Conservation (phyloP, 2,113 vertebrate genomes). For the Fregetta grallaria region DNA sequence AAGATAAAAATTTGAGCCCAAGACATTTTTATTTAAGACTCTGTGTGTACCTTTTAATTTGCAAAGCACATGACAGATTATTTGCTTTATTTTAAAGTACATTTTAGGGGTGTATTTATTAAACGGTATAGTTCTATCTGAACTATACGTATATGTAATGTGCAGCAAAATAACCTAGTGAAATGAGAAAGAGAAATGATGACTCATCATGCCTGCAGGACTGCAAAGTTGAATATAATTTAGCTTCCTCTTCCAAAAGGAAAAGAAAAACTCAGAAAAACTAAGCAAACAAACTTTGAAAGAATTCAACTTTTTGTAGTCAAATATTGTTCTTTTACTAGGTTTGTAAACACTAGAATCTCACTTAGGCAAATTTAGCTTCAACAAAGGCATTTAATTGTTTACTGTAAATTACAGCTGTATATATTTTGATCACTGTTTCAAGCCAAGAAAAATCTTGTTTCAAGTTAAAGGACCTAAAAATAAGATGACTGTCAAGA, state of each 20-base stretch:
- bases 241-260: not conserved
- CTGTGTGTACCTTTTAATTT: not conserved
- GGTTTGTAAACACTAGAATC: not conserved
- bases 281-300: conserved; percentile 1
- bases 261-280: not conserved
- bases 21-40: not conserved
- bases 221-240: not conserved
- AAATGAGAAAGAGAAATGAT: not conserved
- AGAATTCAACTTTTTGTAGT: not conserved
- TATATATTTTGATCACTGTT: not conserved
- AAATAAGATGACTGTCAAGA: not conserved
- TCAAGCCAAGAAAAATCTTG: not conserved
- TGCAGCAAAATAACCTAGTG: not conserved
- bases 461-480: conserved; percentile 2
- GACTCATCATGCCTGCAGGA: not conserved
- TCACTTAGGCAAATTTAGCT: not conserved
- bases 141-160: not conserved
- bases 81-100: not conserved
- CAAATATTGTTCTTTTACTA: not conserved
- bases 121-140: not conserved
- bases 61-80: not conserved
- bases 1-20: not conserved
- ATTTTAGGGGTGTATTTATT: not conserved
- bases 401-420: not conserved
- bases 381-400: not conserved